These are phyloP conservation scores for Tribolium castaneum DNA, from an alignment of 1,140 invertebrate species.

Conservation along the genomic window DNA sequence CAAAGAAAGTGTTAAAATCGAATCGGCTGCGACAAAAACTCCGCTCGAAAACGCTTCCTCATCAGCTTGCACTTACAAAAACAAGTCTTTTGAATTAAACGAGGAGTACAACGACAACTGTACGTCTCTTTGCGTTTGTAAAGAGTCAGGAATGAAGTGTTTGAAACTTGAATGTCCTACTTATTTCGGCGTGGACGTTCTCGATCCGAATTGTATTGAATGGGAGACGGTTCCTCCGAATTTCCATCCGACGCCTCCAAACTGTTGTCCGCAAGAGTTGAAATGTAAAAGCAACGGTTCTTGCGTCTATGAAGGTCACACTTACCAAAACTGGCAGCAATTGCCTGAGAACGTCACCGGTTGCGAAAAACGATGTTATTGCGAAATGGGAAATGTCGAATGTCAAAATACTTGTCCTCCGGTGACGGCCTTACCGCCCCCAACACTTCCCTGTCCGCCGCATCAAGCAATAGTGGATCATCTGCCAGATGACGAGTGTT, in stretches of 20 bases:
- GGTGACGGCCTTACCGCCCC: conserved; percentile 78
- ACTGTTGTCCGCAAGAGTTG: conserved; percentile 84
- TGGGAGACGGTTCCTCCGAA: conserved; percentile 84
- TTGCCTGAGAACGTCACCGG: conserved; percentile 74
- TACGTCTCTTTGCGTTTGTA: conserved; percentile 77
- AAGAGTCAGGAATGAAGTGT: conserved; percentile 76
- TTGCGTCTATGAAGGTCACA: conserved; percentile 75
- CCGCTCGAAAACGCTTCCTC: neutral
- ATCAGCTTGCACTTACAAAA: conserved; percentile 69
- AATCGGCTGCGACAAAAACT: conserved; percentile 9
- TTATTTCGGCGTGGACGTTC: conserved; percentile 82
- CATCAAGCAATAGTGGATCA: conserved; percentile 74
- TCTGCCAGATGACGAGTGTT: conserved; percentile 83
- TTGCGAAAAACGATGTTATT: conserved; percentile 87
- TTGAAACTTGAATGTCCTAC: conserved; percentile 83
- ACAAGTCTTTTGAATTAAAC: conserved; percentile 67
- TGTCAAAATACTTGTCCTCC: conserved; percentile 84
- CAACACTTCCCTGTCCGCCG: conserved; percentile 76
- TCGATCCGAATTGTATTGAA: conserved; percentile 84
- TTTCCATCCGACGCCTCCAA: conserved; percentile 78
- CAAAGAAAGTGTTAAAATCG: conserved; percentile 56
- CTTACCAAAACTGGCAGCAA: conserved; percentile 69
- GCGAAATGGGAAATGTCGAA: conserved; percentile 86
- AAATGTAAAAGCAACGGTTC: conserved; percentile 82
- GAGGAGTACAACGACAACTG: conserved; percentile 80